Evolutionary conservation across 2,888 invertebrate species (phyloP), one percentile per base, ranked within the genome.

Genomic region (Erebia ligea): DNA sequence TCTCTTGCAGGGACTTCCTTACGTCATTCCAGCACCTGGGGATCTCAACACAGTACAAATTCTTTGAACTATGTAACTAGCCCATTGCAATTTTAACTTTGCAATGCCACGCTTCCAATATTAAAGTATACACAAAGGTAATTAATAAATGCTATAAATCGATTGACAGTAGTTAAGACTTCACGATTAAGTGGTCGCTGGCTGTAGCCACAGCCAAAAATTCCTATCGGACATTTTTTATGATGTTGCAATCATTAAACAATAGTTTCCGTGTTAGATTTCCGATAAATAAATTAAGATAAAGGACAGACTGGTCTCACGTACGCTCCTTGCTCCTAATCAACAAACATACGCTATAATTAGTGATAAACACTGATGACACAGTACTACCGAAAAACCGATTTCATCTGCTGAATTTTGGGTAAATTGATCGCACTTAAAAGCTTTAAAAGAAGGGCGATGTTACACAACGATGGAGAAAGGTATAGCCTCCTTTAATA

Each of bases 391-490:
- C 48, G 15, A 52, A 57, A 57, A 45, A 45, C 42, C 56, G 57
- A 66, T 66, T 61, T 52, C 67, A 62, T 80, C 72, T 72, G 62
- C 61, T 65, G 61, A 50, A 50, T 56, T 70, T 48, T 57, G 50
- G 52, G 61, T 72, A 67, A 69, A 72, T 68, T 70, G 48, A 52
- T 73, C 45, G 67, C 77, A 76, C 79, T 81, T 79, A 82, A 84
- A 84, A 84, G 81, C 82, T 81, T 81, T 76, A 79, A 87, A 90
- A 90, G 86, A 90, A 91, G 90, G 90, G 88, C 89, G 82, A 78
- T 77, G 82, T 89, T 88, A 84, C 89, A 83, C 88, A 90, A 90
- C 87, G 86, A 87, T 85, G 90, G 91, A 91, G 91, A 91, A 92
- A 92, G 91, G 92, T 87, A 52, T 34, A 88, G 89, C 82, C 86